Evolutionary conservation across 1,140 invertebrate genomes (phyloP).

Genomic region (Paralvinella palmiformis): DNA sequence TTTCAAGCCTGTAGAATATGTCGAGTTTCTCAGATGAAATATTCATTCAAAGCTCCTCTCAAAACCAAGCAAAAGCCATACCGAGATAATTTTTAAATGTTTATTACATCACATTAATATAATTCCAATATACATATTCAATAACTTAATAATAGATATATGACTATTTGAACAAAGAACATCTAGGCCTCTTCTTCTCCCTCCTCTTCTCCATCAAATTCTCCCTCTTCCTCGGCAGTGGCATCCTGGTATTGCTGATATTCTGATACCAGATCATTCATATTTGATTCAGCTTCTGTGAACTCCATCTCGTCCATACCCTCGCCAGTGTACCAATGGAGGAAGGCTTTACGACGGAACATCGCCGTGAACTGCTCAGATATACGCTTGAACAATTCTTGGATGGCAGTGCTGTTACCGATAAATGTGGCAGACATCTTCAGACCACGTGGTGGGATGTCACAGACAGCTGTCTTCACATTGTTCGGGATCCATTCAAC

Average conservation of each 20-base stretch:
- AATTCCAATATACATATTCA: too few relatives aligned
- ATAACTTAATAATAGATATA: too few relatives aligned
- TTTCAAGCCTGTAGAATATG: too few relatives aligned
- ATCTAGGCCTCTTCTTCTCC: slow-evolving; percentile 74
- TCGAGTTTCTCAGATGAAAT: too few relatives aligned
- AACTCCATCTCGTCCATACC: slow-evolving; percentile 76
- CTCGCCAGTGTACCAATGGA: slow-evolving; percentile 73
- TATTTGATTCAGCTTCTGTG: slow-evolving; percentile 62
- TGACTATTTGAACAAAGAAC: too few relatives aligned
- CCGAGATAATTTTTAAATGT: too few relatives aligned
- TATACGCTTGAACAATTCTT: slow-evolving; percentile 70
- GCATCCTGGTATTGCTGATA: slow-evolving; percentile 78
- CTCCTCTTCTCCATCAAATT: slow-evolving; percentile 64
- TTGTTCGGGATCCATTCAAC: slow-evolving; percentile 68
- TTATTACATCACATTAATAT: too few relatives aligned
- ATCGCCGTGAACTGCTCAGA: slow-evolving; percentile 68
- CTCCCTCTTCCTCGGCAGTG: slow-evolving; percentile 34
- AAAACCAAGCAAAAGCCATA: too few relatives aligned
- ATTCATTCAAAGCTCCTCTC: too few relatives aligned
- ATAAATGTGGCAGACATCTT: slow-evolving; percentile 58
- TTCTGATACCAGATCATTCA: slow-evolving; percentile 59
- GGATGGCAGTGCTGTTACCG: slow-evolving; percentile 62
- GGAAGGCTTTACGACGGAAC: slow-evolving; percentile 70
- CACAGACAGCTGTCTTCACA: slow-evolving; percentile 64
- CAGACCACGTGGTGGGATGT: slow-evolving; percentile 56